phyloP scores from a whole-genome alignment of 37 sponge, comb jelly and placozoan species.

The Crambe crambe region DNA sequence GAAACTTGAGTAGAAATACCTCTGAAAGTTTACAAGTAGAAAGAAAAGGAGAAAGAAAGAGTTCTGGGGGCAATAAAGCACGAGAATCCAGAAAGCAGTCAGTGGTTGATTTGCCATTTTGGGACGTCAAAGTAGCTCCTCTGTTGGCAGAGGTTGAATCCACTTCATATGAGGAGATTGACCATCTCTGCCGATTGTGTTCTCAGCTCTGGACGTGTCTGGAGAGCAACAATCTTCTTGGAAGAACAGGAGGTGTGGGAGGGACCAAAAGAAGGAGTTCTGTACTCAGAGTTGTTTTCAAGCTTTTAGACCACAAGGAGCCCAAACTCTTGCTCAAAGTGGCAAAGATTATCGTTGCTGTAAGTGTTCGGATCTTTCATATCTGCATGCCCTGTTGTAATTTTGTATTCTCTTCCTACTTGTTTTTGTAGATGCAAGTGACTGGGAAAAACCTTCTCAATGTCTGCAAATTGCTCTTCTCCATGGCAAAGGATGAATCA shows the following conservation, averaged over 20 bases:
- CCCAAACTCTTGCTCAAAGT: conserved; percentile 63
- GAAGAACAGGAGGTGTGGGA: conserved; percentile 60
- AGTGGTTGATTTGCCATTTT: conserved; percentile 17
- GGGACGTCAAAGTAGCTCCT: conserved; percentile 63
- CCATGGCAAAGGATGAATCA: conserved; percentile 52
- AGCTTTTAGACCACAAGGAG: conserved; percentile 60
- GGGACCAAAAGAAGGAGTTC: conserved; percentile 49
- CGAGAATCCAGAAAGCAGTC: neutral
- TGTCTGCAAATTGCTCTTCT: conserved; percentile 77
- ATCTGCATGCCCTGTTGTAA: neutral
- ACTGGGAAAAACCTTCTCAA: conserved; percentile 82
- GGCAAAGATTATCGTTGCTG: conserved; percentile 69
- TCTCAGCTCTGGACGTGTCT: conserved; percentile 42
- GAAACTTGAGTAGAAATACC: neutral
- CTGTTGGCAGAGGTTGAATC: conserved; percentile 42
- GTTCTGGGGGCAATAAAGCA: neutral
- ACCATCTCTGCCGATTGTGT: conserved; percentile 33
- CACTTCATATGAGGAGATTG: conserved; percentile 1
- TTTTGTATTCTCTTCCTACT: too few relatives aligned
- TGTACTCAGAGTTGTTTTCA: conserved; percentile 55
- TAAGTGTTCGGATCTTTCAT: conserved; percentile 28
- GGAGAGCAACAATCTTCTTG: conserved; percentile 31
- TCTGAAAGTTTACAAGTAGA: too few relatives aligned
- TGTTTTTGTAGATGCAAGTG: conserved; percentile 75
- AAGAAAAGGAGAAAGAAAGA: neutral